Evolutionary conservation across 2,113 vertebrate genomes (phyloP).

Genomic region (Dolichotis patagonum): DNA sequence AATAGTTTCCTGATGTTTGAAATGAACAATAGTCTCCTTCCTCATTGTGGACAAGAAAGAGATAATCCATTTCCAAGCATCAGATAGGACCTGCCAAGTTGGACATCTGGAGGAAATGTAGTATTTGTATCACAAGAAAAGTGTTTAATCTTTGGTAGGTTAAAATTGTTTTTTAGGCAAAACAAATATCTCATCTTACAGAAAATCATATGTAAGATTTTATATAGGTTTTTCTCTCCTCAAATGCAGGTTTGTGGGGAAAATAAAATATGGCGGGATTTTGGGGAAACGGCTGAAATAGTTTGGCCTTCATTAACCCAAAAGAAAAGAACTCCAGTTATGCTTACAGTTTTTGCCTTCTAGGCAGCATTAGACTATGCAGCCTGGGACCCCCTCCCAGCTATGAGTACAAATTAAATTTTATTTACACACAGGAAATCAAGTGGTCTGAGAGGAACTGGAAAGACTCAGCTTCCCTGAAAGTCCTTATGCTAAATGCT

Average conservation of each 20-base stretch:
- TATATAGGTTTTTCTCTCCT: neutral
- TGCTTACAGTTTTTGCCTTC: conserved; percentile 69
- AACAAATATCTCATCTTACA: neutral
- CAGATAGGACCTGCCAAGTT: neutral
- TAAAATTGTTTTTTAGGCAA: neutral
- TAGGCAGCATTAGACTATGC: conserved; percentile 70
- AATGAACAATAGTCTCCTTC: neutral
- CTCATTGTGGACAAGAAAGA: neutral
- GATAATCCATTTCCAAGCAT: neutral
- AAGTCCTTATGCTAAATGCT: neutral
- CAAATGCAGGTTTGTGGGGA: neutral
- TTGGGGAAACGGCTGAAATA: neutral
- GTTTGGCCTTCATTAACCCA: neutral
- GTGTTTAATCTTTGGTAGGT: neutral
- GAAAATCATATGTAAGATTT: neutral
- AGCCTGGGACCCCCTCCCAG: conserved; percentile 69
- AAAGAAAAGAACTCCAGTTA: conserved; percentile 40
- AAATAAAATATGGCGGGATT: neutral
- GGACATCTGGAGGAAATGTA: neutral
- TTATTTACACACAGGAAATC: conserved; percentile 78
- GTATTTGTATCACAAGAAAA: neutral
- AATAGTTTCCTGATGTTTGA: neutral
- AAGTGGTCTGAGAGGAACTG: conserved; percentile 75
- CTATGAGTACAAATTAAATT: conserved; percentile 78
- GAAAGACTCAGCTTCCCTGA: conserved; percentile 46